phyloP scores from a whole-genome alignment of 2,888 invertebrate species.

The Chirona hameri region DNA sequence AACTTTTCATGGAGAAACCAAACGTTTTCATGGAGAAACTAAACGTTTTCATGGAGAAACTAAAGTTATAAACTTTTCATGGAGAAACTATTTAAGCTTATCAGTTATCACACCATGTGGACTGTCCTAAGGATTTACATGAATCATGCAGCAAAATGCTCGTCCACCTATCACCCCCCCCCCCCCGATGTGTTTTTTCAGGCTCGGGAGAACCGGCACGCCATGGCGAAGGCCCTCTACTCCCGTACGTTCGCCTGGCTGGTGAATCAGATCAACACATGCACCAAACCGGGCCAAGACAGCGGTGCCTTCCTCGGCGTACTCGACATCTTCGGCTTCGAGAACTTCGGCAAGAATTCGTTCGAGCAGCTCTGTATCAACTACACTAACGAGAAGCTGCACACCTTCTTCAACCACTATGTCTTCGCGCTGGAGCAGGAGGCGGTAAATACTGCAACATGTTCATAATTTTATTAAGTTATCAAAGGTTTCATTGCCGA shows the following conservation, averaged over 20 bases:
- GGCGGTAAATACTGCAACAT: constrained; percentile 62
- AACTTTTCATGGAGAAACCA: too few relatives aligned
- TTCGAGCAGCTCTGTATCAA: constrained; percentile 91
- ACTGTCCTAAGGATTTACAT: too few relatives aligned
- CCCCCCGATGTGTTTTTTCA: constrained; percentile 46
- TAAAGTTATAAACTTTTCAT: too few relatives aligned
- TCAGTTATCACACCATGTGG: too few relatives aligned
- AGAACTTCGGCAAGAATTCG: constrained; percentile 85
- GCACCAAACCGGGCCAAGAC: constrained; percentile 82
- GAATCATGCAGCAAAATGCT: too few relatives aligned
- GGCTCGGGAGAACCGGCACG: constrained; percentile 86
- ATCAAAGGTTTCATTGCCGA: too few relatives aligned
- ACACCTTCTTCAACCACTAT: constrained; percentile 94
- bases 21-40: too few relatives aligned
- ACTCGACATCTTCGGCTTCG: constrained; percentile 89
- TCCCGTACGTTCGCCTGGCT: constrained; percentile 88
- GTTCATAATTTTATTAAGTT: too few relatives aligned
- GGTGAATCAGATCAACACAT: constrained; percentile 85
- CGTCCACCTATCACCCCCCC: too few relatives aligned
- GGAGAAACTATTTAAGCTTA: too few relatives aligned
- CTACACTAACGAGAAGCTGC: constrained; percentile 89
- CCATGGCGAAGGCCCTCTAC: constrained; percentile 88
- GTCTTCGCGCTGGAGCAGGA: constrained; percentile 92
- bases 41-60: too few relatives aligned
- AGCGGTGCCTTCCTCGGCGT: constrained; percentile 70